Evolutionary conservation across 2,888 invertebrate genomes (phyloP).

Genomic region (Andrena flavipes): DNA sequence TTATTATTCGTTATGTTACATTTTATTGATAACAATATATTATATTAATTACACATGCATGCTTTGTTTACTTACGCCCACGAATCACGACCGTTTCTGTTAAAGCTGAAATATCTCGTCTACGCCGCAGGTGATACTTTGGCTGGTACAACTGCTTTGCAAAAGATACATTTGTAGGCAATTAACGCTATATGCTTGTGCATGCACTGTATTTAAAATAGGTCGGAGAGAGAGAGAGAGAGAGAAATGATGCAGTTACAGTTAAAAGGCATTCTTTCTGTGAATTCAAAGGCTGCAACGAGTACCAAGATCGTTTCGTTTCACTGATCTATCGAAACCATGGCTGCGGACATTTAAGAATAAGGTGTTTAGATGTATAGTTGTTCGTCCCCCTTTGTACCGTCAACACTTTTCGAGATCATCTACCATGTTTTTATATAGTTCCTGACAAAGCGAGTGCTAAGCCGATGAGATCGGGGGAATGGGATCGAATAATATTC

Average conservation of each 20-base stretch:
- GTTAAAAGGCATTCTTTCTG: slow-evolving; percentile 9
- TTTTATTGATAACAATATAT: slow-evolving; percentile 84
- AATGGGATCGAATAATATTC: slow-evolving; percentile 7
- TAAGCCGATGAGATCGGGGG: slow-evolving; percentile 13
- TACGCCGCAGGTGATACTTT: slow-evolving; percentile 22
- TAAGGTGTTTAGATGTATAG: slow-evolving; percentile 5
- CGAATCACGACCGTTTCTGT: slow-evolving; percentile 50
- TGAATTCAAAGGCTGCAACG: slow-evolving; percentile 26
- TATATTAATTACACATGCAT: slow-evolving; percentile 81
- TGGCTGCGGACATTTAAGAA: slow-evolving; percentile 17
- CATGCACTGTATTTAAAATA: slow-evolving; percentile 40
- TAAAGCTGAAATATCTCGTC: not conserved
- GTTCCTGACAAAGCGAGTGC: slow-evolving; percentile 38
- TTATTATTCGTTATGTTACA: slow-evolving; percentile 84
- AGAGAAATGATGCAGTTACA: slow-evolving; percentile 3
- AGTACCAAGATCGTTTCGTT: slow-evolving; percentile 7
- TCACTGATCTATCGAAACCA: slow-evolving; percentile 7
- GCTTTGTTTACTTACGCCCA: slow-evolving; percentile 75
- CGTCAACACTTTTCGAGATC: slow-evolving; percentile 20
- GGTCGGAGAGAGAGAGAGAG: not conserved
- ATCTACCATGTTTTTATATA: slow-evolving; percentile 32
- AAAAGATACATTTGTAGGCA: slow-evolving; percentile 31
- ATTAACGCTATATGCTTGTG: slow-evolving; percentile 46
- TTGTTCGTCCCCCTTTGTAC: slow-evolving; percentile 8
- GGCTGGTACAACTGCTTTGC: slow-evolving; percentile 44